phyloP scores from a whole-genome alignment of 1,140 invertebrate genomes.

The Drusus annulatus region DNA sequence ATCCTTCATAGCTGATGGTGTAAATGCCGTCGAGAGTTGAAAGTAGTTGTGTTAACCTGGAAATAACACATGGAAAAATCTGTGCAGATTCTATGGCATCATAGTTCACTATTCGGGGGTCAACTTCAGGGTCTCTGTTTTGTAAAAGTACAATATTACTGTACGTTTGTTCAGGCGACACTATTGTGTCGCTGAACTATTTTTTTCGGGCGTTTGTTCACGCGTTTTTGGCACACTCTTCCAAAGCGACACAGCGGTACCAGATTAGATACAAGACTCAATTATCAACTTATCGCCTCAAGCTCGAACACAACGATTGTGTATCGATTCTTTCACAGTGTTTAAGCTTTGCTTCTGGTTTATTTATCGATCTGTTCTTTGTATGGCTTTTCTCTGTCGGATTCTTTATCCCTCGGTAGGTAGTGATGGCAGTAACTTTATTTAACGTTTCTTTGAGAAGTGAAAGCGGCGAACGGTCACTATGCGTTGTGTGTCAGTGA shows the following conservation, averaged over 20 bases:
- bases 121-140: too few species aligned
- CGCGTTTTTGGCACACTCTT: neutral
- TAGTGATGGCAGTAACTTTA: neutral
- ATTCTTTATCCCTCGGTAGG: conserved; percentile 8
- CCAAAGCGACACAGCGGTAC: neutral
- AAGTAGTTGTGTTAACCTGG: too few species aligned
- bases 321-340: too few species aligned
- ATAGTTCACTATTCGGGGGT: too few species aligned
- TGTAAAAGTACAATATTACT: too few species aligned
- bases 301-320: too few species aligned
- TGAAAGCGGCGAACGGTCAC: conserved; percentile 2
- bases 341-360: too few species aligned
- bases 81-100: too few species aligned
- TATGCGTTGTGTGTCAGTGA: neutral
- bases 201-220: neutral
- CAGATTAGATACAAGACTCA: neutral
- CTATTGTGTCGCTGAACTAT: neutral
- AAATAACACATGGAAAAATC: too few species aligned
- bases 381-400: neutral
- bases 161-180: neutral
- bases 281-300: neutral
- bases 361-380: neutral
- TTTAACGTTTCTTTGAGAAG: conserved; percentile 19
- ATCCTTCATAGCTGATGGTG: too few species aligned
- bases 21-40: too few species aligned